Evolutionary conservation across 2,797 vertebrate genomes (phyloP), one percentile per base, ranked within the genome.

Genomic region (Silurus lanzhouensis): DNA sequence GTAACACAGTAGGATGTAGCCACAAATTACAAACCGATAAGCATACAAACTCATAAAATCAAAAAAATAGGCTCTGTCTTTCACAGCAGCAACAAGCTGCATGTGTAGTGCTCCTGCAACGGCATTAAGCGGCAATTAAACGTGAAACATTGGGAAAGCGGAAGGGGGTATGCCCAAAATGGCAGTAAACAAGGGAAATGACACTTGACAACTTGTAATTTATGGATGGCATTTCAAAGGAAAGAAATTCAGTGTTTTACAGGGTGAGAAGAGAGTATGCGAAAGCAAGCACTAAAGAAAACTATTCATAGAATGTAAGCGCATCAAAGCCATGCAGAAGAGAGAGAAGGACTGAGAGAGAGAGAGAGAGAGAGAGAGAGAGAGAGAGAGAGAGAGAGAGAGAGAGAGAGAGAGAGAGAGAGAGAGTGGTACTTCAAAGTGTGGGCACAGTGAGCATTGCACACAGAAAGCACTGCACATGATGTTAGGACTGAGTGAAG

Each of bases 141-240:
- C 87, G 93, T 91, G 92, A 94, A 95, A 95, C 91, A 92, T 93
- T 91, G 90, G 90, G 91, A 91, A 88, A 94, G 91, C 92, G 92
- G 20, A 87, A 87, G 91, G 78, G 83, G 91, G 91, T 92, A 91
- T 91, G 90, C 94, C 92, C 92, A 93, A 94, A 94, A 95, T 93
- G 94, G 92, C 91, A 94, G 94, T 95, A 95, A 96, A 95, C 94
- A 94, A 93, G 93, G 87, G 94, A 95, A 95, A 95, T 94, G 94
- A 94, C 94, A 95, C 93, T 93, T 95, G 95, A 95, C 94, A 95
- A 94, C 93, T 95, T 95, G 94, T 95, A 95, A 95, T 95, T 95
- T 94, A 95, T 94, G 92, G 92, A 93, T 90, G 90, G 90, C 25
- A 89, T 94, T 95, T 95, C 92, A 94, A 94, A 94, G 89, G 90